A percentile compares a stretch with the other conserved stretches of the same genome.
phyloP scores from a whole-genome alignment of 2,888 invertebrate genomes.

The Troides oblongomaculatus region DNA sequence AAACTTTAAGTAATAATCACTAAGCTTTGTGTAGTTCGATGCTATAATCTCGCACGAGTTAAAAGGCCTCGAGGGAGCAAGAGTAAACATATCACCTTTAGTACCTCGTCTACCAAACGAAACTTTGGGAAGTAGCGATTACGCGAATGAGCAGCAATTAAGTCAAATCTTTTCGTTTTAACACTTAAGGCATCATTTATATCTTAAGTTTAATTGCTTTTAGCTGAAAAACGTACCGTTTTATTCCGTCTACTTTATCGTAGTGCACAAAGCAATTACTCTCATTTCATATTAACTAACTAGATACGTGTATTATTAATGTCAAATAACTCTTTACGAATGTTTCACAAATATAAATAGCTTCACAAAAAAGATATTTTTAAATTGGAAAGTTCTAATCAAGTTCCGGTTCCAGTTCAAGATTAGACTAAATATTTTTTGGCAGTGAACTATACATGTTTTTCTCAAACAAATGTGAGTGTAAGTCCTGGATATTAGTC shows the following conservation, averaged over 20 bases:
- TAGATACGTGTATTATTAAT: too few species aligned
- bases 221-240: not conserved
- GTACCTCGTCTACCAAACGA: slow-evolving; percentile 1
- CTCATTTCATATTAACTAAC: not conserved
- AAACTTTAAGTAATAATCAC: slow-evolving; percentile 12
- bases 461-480: too few species aligned
- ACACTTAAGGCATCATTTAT: slow-evolving; percentile 10
- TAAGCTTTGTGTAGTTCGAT: slow-evolving; percentile 14
- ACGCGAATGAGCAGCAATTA: slow-evolving; percentile 9
- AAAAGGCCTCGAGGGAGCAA: slow-evolving; percentile 14
- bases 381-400: too few species aligned
- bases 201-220: not conserved
- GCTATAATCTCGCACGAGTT: slow-evolving; percentile 7
- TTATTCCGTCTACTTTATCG: not conserved
- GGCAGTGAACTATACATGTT: too few species aligned
- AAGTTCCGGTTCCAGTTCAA: too few species aligned
- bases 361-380: too few species aligned
- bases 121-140: slow-evolving; percentile 18
- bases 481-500: too few species aligned
- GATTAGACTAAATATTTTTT: too few species aligned
- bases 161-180: slow-evolving; percentile 16
- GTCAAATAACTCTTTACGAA: too few species aligned
- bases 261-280: not conserved
- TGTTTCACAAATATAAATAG: too few species aligned
- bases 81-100: slow-evolving; percentile 19